Conservation (phyloP, 2,797 vertebrate species). For the Eutrigla gurnardus region DNA sequence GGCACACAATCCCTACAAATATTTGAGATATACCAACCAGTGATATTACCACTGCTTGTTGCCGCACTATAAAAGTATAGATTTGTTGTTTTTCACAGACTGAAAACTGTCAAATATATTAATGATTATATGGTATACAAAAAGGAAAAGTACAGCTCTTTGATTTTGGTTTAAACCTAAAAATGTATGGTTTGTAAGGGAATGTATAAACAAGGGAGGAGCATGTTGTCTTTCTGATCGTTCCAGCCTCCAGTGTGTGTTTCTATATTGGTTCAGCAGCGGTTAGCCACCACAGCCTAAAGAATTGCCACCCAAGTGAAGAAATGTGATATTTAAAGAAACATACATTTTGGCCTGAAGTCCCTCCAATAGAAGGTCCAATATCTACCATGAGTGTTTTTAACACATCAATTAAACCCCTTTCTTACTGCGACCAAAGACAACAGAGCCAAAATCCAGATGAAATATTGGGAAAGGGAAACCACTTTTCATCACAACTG, state of each 20-base stretch:
- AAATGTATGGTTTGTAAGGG: conserved; percentile 26
- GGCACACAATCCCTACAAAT: background rate
- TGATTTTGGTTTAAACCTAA: conserved; percentile 33
- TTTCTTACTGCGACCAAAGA: conserved; percentile 18
- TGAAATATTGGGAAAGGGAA: background rate
- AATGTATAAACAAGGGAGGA: conserved; percentile 46
- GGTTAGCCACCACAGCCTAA: conserved; percentile 45
- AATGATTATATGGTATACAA: background rate
- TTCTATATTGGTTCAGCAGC: conserved; percentile 52
- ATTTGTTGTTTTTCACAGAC: conserved; percentile 17
- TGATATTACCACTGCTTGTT: background rate
- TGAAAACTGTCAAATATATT: background rate
- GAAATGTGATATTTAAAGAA: conserved; percentile 49
- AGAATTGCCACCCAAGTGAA: conserved; percentile 43
- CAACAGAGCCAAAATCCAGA: background rate
- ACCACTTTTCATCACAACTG: background rate
- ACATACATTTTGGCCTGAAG: conserved; percentile 26
- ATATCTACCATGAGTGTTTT: background rate
- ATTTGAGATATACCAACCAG: background rate
- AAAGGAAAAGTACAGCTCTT: conserved; percentile 19
- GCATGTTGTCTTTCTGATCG: conserved; percentile 10
- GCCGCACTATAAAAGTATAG: background rate
- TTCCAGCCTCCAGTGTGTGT: conserved; percentile 31
- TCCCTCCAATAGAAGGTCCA: conserved; percentile 24
- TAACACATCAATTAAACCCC: background rate